Evolutionary conservation across 2,113 vertebrate species (phyloP), one percentile per base, ranked within the genome.

Genomic region (Saguinus midas): DNA sequence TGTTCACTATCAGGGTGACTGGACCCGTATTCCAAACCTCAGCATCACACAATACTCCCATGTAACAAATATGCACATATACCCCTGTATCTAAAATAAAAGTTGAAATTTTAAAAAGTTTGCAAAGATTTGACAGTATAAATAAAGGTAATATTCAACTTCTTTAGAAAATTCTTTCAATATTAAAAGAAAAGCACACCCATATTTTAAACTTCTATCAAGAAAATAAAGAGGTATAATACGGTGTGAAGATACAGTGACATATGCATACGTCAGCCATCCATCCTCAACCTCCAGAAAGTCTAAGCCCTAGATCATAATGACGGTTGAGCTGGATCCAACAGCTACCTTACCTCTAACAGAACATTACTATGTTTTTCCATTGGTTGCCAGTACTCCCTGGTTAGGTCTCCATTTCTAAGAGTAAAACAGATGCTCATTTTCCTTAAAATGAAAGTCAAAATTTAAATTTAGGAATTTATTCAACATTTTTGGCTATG

Each of bases 351-450:
- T 8, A 48, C 3, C 21, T 1, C 16, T 57, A 35, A 32, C 9
- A 75, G 17, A 73, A 5, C 1, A 35, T 50, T 20, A 8, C 35
- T 68, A 27, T 95, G n/a, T 72, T 84, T 83, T 73, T 29, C 66
- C 25, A 29, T 18, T n/a, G 5, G 5, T 13, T 90, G 18, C 25
- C 10, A 61, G 37, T 29, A 55, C 32, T 64, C 16, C 18, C n/a
- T 88, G 23, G n/a, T 61, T 89, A 90, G 27, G 8, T 83, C 5
- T 20, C 16, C 23, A 55, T 25, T 82, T 87, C 18, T 43, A n/a
- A 94, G 85, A 88, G n/a, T 75, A 58, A 87, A 95, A 37, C 61
- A 76, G 55, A 87, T 32, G 45, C 9, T 75, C 43, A 64, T 27
- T 84, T 83, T 90, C 80, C 35, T 83, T 80, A 32, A 90, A 84